A percentile compares a stretch with the other conserved stretches of the same genome.
Evolutionary conservation across 2,888 invertebrate species (phyloP).

Genomic region (Ectemnius lituratus): DNA sequence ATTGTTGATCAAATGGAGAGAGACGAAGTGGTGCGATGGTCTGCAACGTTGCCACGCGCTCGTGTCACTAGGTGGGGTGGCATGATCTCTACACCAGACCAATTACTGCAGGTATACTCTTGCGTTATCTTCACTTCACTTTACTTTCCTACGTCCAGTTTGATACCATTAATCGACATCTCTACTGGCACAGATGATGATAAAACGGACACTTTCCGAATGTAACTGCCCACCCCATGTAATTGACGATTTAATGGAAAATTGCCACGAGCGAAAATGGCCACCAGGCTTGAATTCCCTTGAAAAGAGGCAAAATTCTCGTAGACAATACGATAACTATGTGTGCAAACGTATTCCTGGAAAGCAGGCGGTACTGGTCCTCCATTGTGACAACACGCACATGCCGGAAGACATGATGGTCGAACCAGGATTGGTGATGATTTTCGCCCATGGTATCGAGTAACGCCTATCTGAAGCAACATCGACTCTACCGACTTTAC

Average conservation of each 20-base stretch:
- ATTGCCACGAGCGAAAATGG: slow-evolving; percentile 97
- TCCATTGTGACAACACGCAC: slow-evolving; percentile 96
- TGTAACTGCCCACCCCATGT: slow-evolving; percentile 96
- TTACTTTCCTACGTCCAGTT: too few relatives aligned
- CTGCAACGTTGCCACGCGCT: slow-evolving; percentile 88
- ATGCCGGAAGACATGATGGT: slow-evolving; percentile 98
- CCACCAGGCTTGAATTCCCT: slow-evolving; percentile 94
- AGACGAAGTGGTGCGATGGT: slow-evolving; percentile 95
- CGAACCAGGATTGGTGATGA: slow-evolving; percentile 98
- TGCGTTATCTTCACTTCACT: too few relatives aligned
- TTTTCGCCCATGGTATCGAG: slow-evolving; percentile 98
- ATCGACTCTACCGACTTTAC: too few relatives aligned
- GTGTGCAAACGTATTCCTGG: slow-evolving; percentile 96
- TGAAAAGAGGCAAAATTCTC: slow-evolving; percentile 95
- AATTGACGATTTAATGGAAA: slow-evolving; percentile 96
- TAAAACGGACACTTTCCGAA: slow-evolving; percentile 94
- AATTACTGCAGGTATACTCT: slow-evolving; percentile 87
- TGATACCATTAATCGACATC: neutral
- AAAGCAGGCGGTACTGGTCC: slow-evolving; percentile 96
- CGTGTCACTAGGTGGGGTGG: slow-evolving; percentile 98
- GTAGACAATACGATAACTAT: slow-evolving; percentile 95
- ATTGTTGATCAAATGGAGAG: slow-evolving; percentile 96
- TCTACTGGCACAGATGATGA: slow-evolving; percentile 86
- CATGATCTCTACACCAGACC: slow-evolving; percentile 98
- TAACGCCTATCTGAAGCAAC: slow-evolving; percentile 66